Evolutionary conservation across 1,140 invertebrate species (phyloP), one percentile per base, ranked within the genome.

Genomic region (Dendroctonus ponderosae): DNA sequence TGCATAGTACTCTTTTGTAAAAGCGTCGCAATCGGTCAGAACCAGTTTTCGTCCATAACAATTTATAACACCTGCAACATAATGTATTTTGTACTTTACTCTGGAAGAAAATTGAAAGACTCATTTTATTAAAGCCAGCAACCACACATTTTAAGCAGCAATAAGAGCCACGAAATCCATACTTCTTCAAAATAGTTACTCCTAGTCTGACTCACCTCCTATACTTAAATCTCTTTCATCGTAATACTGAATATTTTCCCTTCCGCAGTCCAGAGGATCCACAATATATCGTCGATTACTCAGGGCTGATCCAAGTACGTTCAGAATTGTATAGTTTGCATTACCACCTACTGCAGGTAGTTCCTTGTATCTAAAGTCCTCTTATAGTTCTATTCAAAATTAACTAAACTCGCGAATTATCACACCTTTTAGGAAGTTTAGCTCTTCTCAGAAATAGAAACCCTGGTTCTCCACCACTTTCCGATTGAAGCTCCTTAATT

Each of bases 1-100:
- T 6, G 87, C 85, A 77, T 94, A 97, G 80, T 92, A 97, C 48
- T 91, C 86, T 76, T 89, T 92, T 0, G 94, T 97, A 72, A 91
- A 95, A 12, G 83, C 81, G 80, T 97, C 94, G 69, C 92, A 91
- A 76, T 95, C 89, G 0, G 87, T 91, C 0, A 97, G 80, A 0
- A 94, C 82, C 37, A 97, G 85, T 50, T 86, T 85, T 51, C 93
- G 82, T 6, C 92, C 92, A 71, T 87, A 94, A 12, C 93, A 85
- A 68, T 90, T 88, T 0, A 97, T 77, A 0, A 87, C 83, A 0
- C 88, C 85, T 60, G 15, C 39, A 67, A 57, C 26, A 53, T 9
- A 56, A 26, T 11, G 2, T 46, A 3, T 26, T 40, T n/a, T 49
- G 53, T 26, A 26, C 26, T 26, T 26, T 26, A 26, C 26, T 26